Percentiles rank a stretch among this genome's conserved stretches.
phyloP scores from a whole-genome alignment of 1,140 invertebrate genomes.

The Drosophila repletoides region DNA sequence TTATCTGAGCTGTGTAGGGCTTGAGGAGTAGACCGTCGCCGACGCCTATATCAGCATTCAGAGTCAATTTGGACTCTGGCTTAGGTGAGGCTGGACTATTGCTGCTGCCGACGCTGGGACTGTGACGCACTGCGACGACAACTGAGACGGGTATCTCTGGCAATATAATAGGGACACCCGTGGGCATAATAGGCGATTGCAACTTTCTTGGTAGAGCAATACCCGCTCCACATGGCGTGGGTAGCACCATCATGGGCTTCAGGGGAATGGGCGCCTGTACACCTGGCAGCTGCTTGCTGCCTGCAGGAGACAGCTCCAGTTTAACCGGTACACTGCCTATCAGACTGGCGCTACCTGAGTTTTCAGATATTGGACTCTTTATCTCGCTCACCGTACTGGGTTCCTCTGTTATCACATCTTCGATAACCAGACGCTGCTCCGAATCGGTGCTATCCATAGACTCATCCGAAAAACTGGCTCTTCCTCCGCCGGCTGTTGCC shows the following conservation, averaged over 20 bases:
- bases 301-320: slow-evolving; percentile 26
- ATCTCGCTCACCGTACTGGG: slow-evolving; percentile 47
- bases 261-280: slow-evolving; percentile 60
- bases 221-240: neutral
- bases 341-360: slow-evolving; percentile 25
- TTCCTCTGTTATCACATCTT: slow-evolving; percentile 70
- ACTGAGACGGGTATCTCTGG: slow-evolving; percentile 75
- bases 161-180: slow-evolving; percentile 67
- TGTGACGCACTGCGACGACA: slow-evolving; percentile 58
- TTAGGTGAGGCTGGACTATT: slow-evolving; percentile 36
- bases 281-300: slow-evolving; percentile 29
- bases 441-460: slow-evolving; percentile 88
- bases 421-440: slow-evolving; percentile 86
- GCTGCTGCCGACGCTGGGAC: slow-evolving; percentile 21
- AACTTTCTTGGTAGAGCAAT: neutral
- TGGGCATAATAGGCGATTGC: neutral
- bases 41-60: neutral
- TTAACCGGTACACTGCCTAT: slow-evolving; percentile 50
- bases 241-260: slow-evolving; percentile 38
- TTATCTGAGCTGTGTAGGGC: slow-evolving; percentile 22
- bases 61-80: neutral
- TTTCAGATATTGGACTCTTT: slow-evolving; percentile 60
- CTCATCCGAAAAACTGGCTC: slow-evolving; percentile 77
- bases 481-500: slow-evolving; percentile 25
- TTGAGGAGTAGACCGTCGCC: slow-evolving; percentile 32